A percentile compares a stretch with the other conserved stretches of the same genome.
Conservation (phyloP, 2,113 vertebrate genomes). For the Cnemophilus loriae region DNA sequence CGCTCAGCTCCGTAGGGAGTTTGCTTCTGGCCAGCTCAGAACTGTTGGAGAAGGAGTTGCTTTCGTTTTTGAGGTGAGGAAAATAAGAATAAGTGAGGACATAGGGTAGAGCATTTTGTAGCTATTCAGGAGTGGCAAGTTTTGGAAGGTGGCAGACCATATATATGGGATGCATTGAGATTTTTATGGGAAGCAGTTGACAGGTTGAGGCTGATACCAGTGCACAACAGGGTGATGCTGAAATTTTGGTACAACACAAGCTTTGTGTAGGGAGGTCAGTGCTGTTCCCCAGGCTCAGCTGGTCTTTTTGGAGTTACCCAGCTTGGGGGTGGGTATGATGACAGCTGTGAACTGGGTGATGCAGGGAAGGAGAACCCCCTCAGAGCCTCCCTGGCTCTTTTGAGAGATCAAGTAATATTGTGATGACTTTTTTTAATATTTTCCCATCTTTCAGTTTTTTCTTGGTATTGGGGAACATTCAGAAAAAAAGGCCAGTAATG, state of each 20-base stretch:
- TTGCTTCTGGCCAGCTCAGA: not conserved
- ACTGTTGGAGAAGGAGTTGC: not conserved
- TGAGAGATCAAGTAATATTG: not conserved
- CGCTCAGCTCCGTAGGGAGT: not conserved
- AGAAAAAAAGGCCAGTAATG: not conserved
- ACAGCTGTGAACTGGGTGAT: not conserved
- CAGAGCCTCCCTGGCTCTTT: not conserved
- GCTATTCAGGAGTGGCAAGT: not conserved
- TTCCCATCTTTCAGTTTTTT: too few relatives aligned
- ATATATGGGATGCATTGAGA: not conserved
- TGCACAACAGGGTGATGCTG: not conserved
- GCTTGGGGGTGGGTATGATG: not conserved
- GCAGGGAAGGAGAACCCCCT: not conserved
- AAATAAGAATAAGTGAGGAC: not conserved
- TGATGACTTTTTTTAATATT: not conserved
- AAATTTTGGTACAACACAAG: not conserved
- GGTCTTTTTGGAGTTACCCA: not conserved
- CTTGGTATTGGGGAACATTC: not conserved
- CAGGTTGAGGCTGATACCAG: not conserved
- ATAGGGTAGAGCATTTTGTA: not conserved
- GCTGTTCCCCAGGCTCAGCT: not conserved
- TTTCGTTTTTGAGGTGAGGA: not conserved
- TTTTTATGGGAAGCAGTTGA: not conserved
- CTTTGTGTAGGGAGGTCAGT: rapidly evolving
- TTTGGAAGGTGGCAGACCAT: not conserved